Evolutionary conservation across 2,888 invertebrate genomes (phyloP).

Genomic region (Tillus elongatus): DNA sequence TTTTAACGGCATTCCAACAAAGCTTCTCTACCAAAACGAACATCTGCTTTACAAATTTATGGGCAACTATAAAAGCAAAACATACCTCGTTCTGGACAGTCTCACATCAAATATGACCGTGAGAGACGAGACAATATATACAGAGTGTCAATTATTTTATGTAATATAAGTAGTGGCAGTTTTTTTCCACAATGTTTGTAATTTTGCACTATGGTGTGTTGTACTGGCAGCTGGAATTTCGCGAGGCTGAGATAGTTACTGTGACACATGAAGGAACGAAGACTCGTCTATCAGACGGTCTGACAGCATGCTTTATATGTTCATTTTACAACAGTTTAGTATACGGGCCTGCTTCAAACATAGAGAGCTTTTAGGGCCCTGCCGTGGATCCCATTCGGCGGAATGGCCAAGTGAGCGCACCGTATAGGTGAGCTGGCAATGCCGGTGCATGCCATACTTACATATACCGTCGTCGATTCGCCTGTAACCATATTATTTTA

Average conservation of each 20-base stretch:
- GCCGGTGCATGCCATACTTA: conserved; percentile 11
- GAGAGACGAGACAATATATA: no score
- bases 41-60: no score
- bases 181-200: no score
- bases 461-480: no score
- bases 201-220: no score
- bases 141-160: no score
- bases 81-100: no score
- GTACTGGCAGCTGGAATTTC: not conserved
- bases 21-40: no score
- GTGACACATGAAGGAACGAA: conserved; percentile 28
- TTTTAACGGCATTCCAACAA: no score
- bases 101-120: no score
- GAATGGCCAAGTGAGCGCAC: conserved; percentile 36
- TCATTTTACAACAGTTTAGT: conserved; percentile 44
- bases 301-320: conserved; percentile 42
- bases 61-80: no score
- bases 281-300: conserved; percentile 35
- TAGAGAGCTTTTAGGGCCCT: conserved; percentile 36
- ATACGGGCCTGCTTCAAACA: conserved; percentile 30
- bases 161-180: no score
- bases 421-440: conserved; percentile 34
- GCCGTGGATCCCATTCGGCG: conserved; percentile 29
- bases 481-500: conserved; percentile 12
- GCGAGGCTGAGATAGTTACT: conserved; percentile 21